A percentile compares a stretch with the other conserved stretches of the same genome.
Evolutionary conservation across 2,888 invertebrate species (phyloP).

Genomic region (Acanthoscelides obtectus): DNA sequence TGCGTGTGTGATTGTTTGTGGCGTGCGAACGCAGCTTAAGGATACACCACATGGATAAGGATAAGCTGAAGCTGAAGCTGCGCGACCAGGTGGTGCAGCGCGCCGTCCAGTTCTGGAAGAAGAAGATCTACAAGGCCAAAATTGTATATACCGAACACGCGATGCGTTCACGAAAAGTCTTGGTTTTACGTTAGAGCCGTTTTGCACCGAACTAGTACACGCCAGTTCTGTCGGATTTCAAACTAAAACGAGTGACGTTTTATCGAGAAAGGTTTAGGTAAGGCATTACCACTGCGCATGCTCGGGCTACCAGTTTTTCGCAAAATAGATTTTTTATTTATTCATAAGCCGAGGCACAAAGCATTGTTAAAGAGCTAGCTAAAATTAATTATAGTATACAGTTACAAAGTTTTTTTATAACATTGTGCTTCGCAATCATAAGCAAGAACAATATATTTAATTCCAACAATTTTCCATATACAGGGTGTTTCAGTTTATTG

Average conservation of each 20-base stretch:
- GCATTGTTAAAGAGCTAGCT: no score
- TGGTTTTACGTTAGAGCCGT: neutral
- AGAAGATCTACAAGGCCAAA: constrained; percentile 42
- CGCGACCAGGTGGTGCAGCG: constrained; percentile 38
- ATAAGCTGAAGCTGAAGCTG: constrained; percentile 22
- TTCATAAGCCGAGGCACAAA: no score
- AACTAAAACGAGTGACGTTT: neutral
- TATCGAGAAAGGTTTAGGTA: neutral
- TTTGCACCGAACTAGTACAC: neutral
- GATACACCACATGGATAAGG: constrained; percentile 12
- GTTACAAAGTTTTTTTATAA: no score
- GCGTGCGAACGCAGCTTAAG: neutral
- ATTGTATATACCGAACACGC: constrained; percentile 33
- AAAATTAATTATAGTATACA: no score
- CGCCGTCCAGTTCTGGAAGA: constrained; percentile 43
- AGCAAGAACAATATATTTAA: no score
- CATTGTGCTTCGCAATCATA: no score
- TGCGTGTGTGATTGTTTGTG: constrained; percentile 1
- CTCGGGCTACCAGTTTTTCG: neutral
- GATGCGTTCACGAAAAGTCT: neutral
- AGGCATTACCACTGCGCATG: neutral
- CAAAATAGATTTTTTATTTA: no score
- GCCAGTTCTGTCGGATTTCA: neutral
- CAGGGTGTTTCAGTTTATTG: no score
- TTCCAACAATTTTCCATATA: no score